Conservation (phyloP, 2,797 vertebrate species). For the Rhodeus uyekii region DNA sequence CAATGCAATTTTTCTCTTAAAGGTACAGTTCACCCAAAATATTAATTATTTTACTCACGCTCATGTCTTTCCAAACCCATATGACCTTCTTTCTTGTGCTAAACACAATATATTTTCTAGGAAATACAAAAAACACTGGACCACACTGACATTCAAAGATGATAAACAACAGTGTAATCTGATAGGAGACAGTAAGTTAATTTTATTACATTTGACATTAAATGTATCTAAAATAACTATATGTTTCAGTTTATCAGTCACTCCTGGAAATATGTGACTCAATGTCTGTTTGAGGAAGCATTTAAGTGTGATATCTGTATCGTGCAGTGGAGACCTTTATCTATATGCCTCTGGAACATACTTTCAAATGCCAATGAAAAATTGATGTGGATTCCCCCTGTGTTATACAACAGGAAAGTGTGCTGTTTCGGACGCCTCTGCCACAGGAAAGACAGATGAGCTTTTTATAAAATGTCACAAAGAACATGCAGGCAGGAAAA, state of each 20-base stretch:
- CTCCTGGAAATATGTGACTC: background rate
- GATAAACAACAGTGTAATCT: background rate
- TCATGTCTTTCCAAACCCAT: background rate
- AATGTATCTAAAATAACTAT: background rate
- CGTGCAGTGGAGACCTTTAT: background rate
- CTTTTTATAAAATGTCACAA: background rate
- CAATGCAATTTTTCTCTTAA: background rate
- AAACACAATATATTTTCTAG: background rate
- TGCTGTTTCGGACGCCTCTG: conserved; percentile 12
- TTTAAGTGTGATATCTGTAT: background rate
- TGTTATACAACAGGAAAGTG: background rate
- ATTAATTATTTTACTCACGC: background rate
- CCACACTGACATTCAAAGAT: background rate
- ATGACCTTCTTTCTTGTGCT: background rate
- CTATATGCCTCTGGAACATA: background rate
- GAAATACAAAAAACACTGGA: background rate
- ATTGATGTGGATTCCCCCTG: background rate
- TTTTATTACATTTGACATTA: background rate
- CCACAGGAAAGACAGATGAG: conserved; percentile 14
- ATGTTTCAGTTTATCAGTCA: background rate
- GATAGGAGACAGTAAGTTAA: background rate
- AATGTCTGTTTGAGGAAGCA: background rate
- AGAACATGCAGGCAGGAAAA: background rate
- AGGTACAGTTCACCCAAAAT: background rate
- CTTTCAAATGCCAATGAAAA: background rate